Evolutionary conservation across 2,113 vertebrate species (phyloP).

Genomic region (Odobenus rosmarus): DNA sequence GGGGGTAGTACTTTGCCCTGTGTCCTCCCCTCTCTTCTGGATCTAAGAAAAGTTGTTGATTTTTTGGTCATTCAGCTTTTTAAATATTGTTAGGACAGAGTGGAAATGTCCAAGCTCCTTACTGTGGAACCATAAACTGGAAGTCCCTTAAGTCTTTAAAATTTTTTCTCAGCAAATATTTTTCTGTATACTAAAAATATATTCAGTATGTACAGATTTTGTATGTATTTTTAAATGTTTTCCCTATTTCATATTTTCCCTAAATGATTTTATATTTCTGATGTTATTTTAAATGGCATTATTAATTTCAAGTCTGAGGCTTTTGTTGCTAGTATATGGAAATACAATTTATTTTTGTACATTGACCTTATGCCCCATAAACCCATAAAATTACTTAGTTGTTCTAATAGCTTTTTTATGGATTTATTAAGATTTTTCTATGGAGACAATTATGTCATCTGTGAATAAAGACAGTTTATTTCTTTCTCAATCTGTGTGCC

Average conservation of each 20-base stretch:
- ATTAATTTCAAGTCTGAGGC: not conserved
- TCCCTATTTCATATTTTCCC: not conserved
- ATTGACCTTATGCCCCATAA: not conserved
- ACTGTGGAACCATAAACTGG: not conserved
- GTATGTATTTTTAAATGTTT: not conserved
- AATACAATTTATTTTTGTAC: not conserved
- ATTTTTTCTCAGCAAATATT: not conserved
- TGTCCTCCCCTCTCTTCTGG: not conserved
- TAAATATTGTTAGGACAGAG: not conserved
- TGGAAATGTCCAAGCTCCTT: not conserved
- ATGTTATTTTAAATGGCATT: conserved; percentile 24
- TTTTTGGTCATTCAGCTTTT: not conserved
- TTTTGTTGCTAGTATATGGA: not conserved
- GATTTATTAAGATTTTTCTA: not conserved
- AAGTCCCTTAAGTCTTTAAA: not conserved
- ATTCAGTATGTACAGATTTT: not conserved
- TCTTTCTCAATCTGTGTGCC: not conserved
- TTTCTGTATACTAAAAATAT: conserved; percentile 33
- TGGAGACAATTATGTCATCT: not conserved
- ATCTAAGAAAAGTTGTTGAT: not conserved
- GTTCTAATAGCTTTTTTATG: not conserved
- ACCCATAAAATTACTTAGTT: not conserved
- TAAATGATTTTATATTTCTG: not conserved
- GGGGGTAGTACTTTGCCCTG: not conserved
- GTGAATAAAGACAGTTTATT: not conserved